Conservation (phyloP, 2,797 vertebrate genomes). For the Anisognathus igniventris region DNA sequence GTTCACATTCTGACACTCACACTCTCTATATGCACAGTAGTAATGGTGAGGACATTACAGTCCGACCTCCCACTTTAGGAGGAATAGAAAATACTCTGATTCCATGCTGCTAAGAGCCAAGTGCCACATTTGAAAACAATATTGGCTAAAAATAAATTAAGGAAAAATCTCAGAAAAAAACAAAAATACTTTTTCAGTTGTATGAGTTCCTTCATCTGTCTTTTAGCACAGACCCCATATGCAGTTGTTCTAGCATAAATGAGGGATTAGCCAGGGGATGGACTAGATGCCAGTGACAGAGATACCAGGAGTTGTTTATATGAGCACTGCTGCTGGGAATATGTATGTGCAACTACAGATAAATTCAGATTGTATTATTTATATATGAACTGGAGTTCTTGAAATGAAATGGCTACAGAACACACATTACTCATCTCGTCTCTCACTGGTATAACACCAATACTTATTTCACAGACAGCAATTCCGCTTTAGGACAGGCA, state of each 20-base stretch:
- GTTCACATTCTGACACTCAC: not conserved
- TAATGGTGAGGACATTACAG: not conserved
- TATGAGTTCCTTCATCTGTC: not conserved
- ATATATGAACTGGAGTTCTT: not conserved
- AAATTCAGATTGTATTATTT: not conserved
- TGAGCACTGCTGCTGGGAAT: not conserved
- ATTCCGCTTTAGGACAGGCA: not conserved
- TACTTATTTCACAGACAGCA: not conserved
- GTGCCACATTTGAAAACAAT: not conserved
- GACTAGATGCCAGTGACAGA: not conserved
- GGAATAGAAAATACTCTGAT: not conserved
- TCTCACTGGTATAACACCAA: not conserved
- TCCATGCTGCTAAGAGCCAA: not conserved
- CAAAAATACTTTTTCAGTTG: not conserved
- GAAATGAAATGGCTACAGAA: not conserved
- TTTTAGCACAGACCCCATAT: not conserved
- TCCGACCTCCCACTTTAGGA: not conserved
- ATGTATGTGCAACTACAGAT: not conserved
- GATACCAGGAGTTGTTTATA: not conserved
- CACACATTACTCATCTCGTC: not conserved
- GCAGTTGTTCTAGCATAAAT: not conserved
- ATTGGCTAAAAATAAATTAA: not conserved
- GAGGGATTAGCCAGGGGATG: not conserved
- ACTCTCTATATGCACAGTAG: not conserved
- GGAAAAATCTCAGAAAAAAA: not conserved